phyloP scores from a whole-genome alignment of 2,113 vertebrate genomes.

The Syngnathoides biaculeatus region DNA sequence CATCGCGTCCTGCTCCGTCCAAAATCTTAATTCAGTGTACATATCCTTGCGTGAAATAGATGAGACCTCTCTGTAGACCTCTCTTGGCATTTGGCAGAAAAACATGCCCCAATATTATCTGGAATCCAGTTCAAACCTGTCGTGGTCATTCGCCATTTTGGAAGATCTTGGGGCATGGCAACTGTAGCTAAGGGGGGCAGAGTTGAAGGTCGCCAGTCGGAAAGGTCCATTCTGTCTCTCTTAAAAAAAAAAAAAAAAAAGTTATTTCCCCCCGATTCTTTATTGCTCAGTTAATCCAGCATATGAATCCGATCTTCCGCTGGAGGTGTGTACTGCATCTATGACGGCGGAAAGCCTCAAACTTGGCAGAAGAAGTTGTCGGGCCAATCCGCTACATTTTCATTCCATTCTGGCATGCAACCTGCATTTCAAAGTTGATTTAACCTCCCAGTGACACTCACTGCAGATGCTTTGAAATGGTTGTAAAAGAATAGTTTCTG shows the following conservation, averaged over 20 bases:
- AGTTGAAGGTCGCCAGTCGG: too few species aligned
- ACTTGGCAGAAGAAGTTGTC: not conserved
- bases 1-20: too few species aligned
- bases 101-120: too few species aligned
- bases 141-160: too few species aligned
- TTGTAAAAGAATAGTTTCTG: slow-evolving; percentile 66
- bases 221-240: not conserved
- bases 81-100: too few species aligned
- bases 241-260: not conserved
- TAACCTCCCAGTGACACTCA: slow-evolving; percentile 71
- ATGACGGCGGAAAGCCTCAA: not conserved
- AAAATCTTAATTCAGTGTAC: too few species aligned
- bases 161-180: too few species aligned
- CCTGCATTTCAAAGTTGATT: slow-evolving; percentile 61
- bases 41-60: too few species aligned
- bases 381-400: not conserved
- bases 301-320: not conserved
- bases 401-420: slow-evolving; percentile 10
- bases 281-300: not conserved
- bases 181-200: too few species aligned
- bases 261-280: too few species aligned
- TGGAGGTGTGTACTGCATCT: not conserved
- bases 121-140: too few species aligned
- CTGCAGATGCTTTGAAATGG: slow-evolving; percentile 66
- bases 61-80: too few species aligned